A percentile compares a stretch with the other conserved stretches of the same genome.
These are phyloP conservation scores for Amphilophus citrinellus DNA, from an alignment of 2,113 vertebrate genomes.

Conservation along the genomic window DNA sequence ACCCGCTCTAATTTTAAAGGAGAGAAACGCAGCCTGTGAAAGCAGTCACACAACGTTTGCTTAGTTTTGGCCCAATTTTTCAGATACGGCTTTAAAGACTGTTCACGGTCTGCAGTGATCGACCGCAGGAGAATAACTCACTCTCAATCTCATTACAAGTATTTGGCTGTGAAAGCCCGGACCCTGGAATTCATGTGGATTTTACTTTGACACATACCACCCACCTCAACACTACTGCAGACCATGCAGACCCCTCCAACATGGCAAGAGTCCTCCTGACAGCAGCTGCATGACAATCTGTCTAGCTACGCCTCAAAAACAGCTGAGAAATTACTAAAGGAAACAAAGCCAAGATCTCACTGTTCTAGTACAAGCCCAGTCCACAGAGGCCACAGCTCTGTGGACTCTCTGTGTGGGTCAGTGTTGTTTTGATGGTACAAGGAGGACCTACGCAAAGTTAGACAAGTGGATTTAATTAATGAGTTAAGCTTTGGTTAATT, in stretches of 20 bases:
- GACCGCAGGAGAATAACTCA: neutral
- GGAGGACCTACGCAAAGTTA: too few relatives aligned
- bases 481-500: neutral
- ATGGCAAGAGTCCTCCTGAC: neutral
- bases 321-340: neutral
- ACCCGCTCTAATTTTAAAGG: neutral
- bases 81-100: neutral
- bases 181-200: neutral
- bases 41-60: neutral
- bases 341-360: neutral
- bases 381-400: neutral
- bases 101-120: neutral
- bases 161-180: neutral
- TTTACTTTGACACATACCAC: neutral
- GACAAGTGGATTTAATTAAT: neutral
- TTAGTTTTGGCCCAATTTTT: accelerated
- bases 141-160: neutral
- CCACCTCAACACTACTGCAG: neutral
- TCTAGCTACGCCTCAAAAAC: neutral
- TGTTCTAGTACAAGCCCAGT: accelerated
- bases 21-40: neutral
- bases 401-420: neutral
- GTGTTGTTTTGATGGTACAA: too few relatives aligned
- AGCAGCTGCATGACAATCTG: neutral
- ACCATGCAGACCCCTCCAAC: neutral